Evolutionary conservation across 2,888 invertebrate species (phyloP), one percentile per base, ranked within the genome.

Genomic region (Heliconius aoede): DNA sequence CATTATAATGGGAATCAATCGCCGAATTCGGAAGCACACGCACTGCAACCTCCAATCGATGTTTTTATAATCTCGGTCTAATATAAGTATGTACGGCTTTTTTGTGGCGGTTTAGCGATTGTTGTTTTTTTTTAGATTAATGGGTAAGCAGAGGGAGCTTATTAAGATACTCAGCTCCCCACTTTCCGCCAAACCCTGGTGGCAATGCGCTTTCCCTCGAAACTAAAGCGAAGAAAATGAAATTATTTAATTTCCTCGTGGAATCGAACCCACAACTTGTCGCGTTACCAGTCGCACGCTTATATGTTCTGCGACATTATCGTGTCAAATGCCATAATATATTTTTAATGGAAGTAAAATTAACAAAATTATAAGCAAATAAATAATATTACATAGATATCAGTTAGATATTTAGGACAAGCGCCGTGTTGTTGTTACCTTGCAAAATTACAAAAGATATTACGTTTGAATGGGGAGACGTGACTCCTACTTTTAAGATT

Each of bases 1-100:
- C 92, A 92, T 93, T 93, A 92, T 93, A 94, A 93, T 89, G 91
- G 87, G 92, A 93, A 93, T 94, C 93, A 93, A 93, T 94, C 93
- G 94, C 91, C 91, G 92, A 92, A 93, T 92, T 88, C 86, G 81
- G 82, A 80, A 58, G 62, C 60, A 74, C 73, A 78, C 75, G 77
- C 73, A 77, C 71, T 79, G 77, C 78, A 79, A 74, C 69, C 61
- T 36, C 46, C n/a, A 68, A 74, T 79, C 78, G 74, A 78, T 79
- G 67, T 72, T 72, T 77, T 79, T 78, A 74, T 76, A 67, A 62
- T 71, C 73, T 62, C 4, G 32, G n/a, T 26, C 60, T 62, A 65
- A 72, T 7, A n/a, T 30, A 28, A 68, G 30, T 55, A n/a, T 7
- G 0, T 15, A 1, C 24, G 11, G n/a, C 15, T 40, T n/a, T 65